Evolutionary conservation across 2,797 vertebrate species (phyloP).

Genomic region (Karalla daura): DNA sequence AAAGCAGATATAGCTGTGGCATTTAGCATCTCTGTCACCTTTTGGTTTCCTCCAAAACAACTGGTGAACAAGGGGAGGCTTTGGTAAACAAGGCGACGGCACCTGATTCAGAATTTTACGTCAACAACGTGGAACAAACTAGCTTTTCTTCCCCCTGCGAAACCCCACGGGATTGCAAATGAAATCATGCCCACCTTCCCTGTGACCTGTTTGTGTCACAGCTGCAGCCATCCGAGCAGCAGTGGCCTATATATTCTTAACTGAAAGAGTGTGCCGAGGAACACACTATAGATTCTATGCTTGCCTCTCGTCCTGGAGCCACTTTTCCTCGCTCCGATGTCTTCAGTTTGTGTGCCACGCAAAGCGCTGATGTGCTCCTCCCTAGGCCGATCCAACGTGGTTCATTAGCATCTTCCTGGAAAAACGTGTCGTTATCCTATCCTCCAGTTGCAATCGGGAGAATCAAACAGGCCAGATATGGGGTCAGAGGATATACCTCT

Average conservation of each 20-base stretch:
- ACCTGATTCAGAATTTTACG: neutral
- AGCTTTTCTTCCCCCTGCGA: constrained; percentile 3
- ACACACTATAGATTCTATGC: neutral
- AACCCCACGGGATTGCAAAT: neutral
- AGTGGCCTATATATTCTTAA: constrained; percentile 1
- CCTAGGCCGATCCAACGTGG: too few species aligned
- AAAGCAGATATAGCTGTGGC: neutral
- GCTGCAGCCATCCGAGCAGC: constrained; percentile 3
- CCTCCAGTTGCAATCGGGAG: too few species aligned
- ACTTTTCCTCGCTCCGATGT: neutral
- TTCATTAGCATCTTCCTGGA: too few species aligned
- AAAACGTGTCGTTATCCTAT: too few species aligned
- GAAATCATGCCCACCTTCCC: neutral
- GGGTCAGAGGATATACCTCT: too few species aligned
- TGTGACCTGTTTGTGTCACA: constrained; percentile 37
- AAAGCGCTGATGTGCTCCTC: too few species aligned
- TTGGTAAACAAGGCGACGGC: neutral
- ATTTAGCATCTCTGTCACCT: neutral
- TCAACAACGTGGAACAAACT: neutral
- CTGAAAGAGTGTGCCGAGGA: too few species aligned
- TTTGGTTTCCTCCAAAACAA: neutral
- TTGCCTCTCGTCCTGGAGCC: neutral
- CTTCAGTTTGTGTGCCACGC: too few species aligned
- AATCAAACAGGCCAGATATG: too few species aligned
- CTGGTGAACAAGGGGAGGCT: neutral